Evolutionary conservation across 2,888 invertebrate genomes (phyloP), one percentile per base, ranked within the genome.

Genomic region (Drosophila kokeensis): DNA sequence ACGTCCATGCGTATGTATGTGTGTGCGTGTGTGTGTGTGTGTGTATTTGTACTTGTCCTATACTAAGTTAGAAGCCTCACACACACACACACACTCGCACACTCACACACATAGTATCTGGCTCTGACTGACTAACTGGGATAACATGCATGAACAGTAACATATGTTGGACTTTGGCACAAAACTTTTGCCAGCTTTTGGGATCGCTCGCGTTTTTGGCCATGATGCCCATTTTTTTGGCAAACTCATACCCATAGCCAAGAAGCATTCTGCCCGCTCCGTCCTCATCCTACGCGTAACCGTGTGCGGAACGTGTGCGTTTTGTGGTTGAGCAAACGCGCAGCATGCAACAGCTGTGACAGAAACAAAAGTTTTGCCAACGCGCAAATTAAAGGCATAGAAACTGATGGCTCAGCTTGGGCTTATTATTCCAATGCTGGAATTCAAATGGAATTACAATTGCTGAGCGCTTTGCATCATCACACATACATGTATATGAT

Each of bases 161-260:
- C 85, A 85, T 87, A 87, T 85, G 85, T 89, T 89, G 89, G 85
- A 85, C 89, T 85, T 87, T 76, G 75, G 82, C 68, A 73, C 65
- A 84, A 81, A 85, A 85, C 75, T 68, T 85, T 84, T 66, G 57
- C 67, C 54, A 79, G 70, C 54, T 69, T 82, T 82, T 82, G 70
- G 82, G 69, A 62, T 79, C 67, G 50, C 15, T 36, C 24, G 18
- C 18, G 34, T 27, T 59, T 70, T 67, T 69, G 64, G 66, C 68
- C 66, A 75, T 61, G 71, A 59, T 59, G 40, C 63, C 67, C 67
- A 72, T 76, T 69, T 24, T 45, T 21, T 45, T 58, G 77, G 77
- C 77, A 63, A 63, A 60, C 53, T 65, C 38, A 38, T 30, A 55
- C 54, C 59, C 61, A 60, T 48, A 29, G 29, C 59, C 38, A 50